phyloP scores from a whole-genome alignment of 2,888 invertebrate species.

The Dicyrtoma fusca region DNA sequence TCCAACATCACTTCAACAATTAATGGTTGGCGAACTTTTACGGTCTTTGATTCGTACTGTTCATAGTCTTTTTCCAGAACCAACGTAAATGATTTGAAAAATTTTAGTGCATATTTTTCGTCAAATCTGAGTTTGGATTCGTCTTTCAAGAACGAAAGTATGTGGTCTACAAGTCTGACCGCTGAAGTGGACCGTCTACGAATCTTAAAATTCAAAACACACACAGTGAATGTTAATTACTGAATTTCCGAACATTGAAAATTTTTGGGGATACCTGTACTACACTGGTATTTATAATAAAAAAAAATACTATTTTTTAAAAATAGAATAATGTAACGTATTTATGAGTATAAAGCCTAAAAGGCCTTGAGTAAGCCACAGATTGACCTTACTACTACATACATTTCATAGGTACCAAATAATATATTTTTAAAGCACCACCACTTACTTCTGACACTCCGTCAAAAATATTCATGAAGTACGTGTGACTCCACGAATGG shows the following conservation, averaged over 20 bases:
- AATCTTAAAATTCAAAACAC: not conserved
- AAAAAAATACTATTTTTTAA: not conserved
- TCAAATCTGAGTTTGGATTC: conserved; percentile 1
- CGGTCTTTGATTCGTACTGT: not conserved
- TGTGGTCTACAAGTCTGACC: not conserved
- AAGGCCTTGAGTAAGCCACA: too few species aligned
- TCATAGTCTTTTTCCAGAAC: not conserved
- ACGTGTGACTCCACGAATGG: not conserved
- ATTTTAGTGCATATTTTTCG: not conserved
- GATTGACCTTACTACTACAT: too few species aligned
- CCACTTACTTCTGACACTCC: not conserved
- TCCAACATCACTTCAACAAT: conserved; percentile 4
- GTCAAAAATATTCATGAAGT: not conserved
- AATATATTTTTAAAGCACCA: too few species aligned
- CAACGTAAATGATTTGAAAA: conserved; percentile 3
- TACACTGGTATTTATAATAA: too few species aligned
- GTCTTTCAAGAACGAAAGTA: not conserved
- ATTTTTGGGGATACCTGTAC: too few species aligned
- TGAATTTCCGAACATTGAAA: too few species aligned
- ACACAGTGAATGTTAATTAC: too few species aligned
- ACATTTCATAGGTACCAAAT: too few species aligned
- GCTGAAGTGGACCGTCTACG: not conserved
- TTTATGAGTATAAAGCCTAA: too few species aligned
- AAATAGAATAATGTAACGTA: too few species aligned
- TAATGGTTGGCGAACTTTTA: conserved; percentile 7